These are phyloP conservation scores for Byasa hedistus DNA, from an alignment of 2,888 invertebrate genomes.

Conservation along the genomic window DNA sequence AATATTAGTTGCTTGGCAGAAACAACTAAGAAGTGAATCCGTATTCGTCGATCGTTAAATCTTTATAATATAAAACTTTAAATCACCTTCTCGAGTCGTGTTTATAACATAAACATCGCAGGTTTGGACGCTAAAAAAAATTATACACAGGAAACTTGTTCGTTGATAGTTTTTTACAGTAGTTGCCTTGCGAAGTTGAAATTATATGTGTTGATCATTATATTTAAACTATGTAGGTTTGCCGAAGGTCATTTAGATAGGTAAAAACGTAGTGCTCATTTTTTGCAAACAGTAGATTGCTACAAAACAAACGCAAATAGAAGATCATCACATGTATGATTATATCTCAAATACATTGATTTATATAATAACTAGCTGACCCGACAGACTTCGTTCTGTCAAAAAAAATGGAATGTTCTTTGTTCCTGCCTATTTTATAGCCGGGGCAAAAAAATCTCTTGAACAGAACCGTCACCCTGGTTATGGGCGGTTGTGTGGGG, in stretches of 20 bases:
- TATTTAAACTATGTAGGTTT: not conserved
- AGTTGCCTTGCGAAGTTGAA: not conserved
- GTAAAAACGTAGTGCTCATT: not conserved
- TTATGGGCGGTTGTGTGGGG: too few species aligned
- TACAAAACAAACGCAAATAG: too few species aligned
- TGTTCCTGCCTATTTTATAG: too few species aligned
- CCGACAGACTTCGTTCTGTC: too few species aligned
- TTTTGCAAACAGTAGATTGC: too few species aligned
- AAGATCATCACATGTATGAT: too few species aligned
- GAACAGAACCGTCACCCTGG: too few species aligned
- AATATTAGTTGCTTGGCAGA: not conserved
- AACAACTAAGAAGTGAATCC: not conserved
- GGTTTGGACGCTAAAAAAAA: not conserved
- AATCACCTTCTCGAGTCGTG: not conserved
- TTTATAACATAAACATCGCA: not conserved
- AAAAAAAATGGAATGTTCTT: too few species aligned
- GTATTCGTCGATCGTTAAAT: not conserved
- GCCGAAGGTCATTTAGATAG: not conserved
- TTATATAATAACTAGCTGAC: too few species aligned
- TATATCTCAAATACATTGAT: too few species aligned
- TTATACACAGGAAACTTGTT: not conserved
- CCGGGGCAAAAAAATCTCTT: too few species aligned
- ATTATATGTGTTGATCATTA: not conserved
- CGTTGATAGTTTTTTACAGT: not conserved
- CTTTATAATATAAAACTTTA: not conserved